Evolutionary conservation across 2,797 vertebrate genomes (phyloP).

Genomic region (Pitangus sulphuratus): DNA sequence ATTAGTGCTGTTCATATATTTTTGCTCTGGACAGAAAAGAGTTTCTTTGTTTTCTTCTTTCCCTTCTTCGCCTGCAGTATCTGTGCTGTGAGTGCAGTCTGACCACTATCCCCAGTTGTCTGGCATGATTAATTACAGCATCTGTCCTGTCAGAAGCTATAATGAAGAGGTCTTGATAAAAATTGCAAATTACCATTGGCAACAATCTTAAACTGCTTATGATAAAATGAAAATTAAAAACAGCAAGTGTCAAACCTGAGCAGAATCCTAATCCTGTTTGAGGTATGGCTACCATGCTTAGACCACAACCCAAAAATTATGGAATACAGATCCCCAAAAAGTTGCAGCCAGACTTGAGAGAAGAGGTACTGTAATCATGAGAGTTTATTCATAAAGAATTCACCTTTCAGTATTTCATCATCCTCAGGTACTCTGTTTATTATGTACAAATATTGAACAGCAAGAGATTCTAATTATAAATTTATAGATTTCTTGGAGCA

Average conservation of each 20-base stretch:
- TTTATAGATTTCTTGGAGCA: conserved; percentile 76
- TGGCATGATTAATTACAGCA: conserved; percentile 98
- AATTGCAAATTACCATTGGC: conserved; percentile 98
- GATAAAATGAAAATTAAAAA: conserved; percentile 99
- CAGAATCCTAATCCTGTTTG: conserved; percentile 90
- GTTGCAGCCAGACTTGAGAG: conserved; percentile 85
- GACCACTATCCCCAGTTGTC: conserved; percentile 91
- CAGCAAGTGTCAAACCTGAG: conserved; percentile 92
- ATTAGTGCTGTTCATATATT: neutral
- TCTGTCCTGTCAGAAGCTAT: conserved; percentile 97
- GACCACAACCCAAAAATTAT: conserved; percentile 71
- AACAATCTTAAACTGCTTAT: conserved; percentile 99
- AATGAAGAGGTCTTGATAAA: conserved; percentile 97
- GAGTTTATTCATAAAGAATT: conserved; percentile 92
- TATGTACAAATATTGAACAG: conserved; percentile 94
- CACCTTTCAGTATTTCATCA: conserved; percentile 89
- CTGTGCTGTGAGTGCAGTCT: conserved; percentile 72
- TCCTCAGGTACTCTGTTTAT: conserved; percentile 85
- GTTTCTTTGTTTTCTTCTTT: conserved; percentile 9
- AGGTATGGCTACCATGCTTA: conserved; percentile 78
- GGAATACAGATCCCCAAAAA: conserved; percentile 83
- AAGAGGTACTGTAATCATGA: conserved; percentile 80
- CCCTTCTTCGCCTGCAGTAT: conserved; percentile 41
- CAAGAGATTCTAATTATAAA: conserved; percentile 77
- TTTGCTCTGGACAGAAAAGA: conserved; percentile 31